Percentiles rank a stretch among this genome's conserved stretches.
phyloP scores from a whole-genome alignment of 1,140 invertebrate genomes.

The Adoxophyes honmai region DNA sequence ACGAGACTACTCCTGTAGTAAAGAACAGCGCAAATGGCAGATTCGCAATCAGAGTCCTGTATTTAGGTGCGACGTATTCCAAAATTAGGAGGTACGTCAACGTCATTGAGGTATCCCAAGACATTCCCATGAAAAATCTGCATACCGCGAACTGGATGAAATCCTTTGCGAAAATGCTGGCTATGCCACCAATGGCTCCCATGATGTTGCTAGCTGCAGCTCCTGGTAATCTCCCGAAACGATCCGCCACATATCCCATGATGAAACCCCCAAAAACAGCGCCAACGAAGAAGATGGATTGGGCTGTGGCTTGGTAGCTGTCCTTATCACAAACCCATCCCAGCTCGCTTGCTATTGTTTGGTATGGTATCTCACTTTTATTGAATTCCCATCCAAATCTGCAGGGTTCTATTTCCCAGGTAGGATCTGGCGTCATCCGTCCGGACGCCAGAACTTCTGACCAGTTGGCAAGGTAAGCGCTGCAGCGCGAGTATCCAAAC shows the following conservation, averaged over 20 bases:
- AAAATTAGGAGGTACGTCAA: conserved; percentile 80
- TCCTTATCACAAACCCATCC: conserved; percentile 82
- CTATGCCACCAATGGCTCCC: conserved; percentile 80
- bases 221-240: conserved; percentile 81
- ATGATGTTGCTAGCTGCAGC: conserved; percentile 81
- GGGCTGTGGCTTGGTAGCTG: conserved; percentile 80
- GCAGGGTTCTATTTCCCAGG: conserved; percentile 65
- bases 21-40: conserved; percentile 81
- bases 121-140: conserved; percentile 82
- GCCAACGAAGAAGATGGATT: conserved; percentile 82
- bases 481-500: conserved; percentile 59
- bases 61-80: conserved; percentile 80
- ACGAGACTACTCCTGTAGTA: conserved; percentile 78
- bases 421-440: conserved; percentile 25
- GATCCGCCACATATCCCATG: conserved; percentile 83
- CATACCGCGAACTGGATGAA: conserved; percentile 80
- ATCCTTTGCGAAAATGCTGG: conserved; percentile 79
- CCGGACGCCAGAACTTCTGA: conserved; percentile 40
- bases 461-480: conserved; percentile 51
- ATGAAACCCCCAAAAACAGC: conserved; percentile 84
- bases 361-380: conserved; percentile 68
- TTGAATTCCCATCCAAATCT: conserved; percentile 80
- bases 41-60: conserved; percentile 80
- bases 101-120: conserved; percentile 90
- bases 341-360: conserved; percentile 68